phyloP scores from a whole-genome alignment of 2,888 invertebrate species.

The Stenotaenia linearis region DNA sequence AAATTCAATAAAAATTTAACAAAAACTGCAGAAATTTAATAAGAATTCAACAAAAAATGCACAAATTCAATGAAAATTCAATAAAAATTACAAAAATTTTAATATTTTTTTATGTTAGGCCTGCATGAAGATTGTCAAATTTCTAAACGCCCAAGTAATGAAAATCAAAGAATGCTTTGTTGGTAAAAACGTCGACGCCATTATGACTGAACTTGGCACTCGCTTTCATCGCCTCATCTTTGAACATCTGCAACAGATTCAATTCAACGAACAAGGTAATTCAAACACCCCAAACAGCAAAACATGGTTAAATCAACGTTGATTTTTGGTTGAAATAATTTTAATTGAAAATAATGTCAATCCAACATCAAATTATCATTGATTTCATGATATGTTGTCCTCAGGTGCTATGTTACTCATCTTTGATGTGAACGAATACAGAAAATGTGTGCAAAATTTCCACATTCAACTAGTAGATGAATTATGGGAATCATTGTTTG shows the following conservation, averaged over 20 bases:
- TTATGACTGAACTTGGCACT: slow-evolving; percentile 81
- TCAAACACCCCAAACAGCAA: no score
- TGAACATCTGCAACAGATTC: slow-evolving; percentile 89
- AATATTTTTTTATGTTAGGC: slow-evolving; percentile 56
- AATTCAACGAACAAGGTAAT: slow-evolving; percentile 69
- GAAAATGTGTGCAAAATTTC: slow-evolving; percentile 76
- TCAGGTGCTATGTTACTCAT: slow-evolving; percentile 95
- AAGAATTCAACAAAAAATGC: no score
- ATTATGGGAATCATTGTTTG: slow-evolving; percentile 92
- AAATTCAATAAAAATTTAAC: no score
- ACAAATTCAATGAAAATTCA: no score
- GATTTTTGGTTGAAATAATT: no score
- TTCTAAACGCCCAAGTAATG: slow-evolving; percentile 67
- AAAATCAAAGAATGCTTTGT: slow-evolving; percentile 77
- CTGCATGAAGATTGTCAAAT: slow-evolving; percentile 75
- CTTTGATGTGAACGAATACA: slow-evolving; percentile 96
- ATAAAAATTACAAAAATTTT: neutral
- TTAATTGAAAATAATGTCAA: no score
- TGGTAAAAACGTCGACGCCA: slow-evolving; percentile 82
- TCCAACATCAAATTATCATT: neutral
- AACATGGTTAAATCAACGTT: no score
- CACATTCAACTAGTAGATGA: slow-evolving; percentile 71
- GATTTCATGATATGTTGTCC: no score
- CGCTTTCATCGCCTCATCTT: slow-evolving; percentile 89
- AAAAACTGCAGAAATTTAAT: no score